Evolutionary conservation across 2,888 invertebrate genomes (phyloP), one percentile per base, ranked within the genome.

Genomic region (Cantharis rustica): DNA sequence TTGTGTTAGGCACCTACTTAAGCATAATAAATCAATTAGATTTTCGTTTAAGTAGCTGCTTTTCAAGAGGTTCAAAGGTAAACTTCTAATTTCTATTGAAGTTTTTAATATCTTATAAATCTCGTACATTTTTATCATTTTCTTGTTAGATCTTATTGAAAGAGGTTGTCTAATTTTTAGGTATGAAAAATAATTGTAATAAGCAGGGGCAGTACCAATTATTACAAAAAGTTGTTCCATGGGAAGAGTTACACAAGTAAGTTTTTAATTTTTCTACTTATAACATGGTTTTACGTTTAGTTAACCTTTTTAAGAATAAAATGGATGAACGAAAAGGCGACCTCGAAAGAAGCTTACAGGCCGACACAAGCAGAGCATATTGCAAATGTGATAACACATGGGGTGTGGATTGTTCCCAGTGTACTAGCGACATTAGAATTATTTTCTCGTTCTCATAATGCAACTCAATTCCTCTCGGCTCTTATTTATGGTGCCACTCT

Each of bases 311-410:
- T 69, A 75, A 89, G 89, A 79, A 81, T 88, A 80, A 83, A 93
- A 89, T 95, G 95, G 95, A 95, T 93, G 92, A 96, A 96, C 89
- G 90, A 91, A 83, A 91, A 91, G 85, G 95, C 95, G 69, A 90
- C 90, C 75, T 90, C 93, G 31, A 93, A 93, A 85, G 92, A 92
- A 87, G 96, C 97, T 1, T 98, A 98, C 88, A 91, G 92, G 82
- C 97, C 98, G 66, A 97, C 98, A 20, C 89, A 94, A 89, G 91
- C 96, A 81, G 98, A 98, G 88, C 97, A 98, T 86, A 89, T 96
- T 79, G 97, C 98, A 68, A 98, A 98, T 89, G 94, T 98, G 68
- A 90, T 96, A 83, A 97, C 97, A 31, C 98, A 98, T 88, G 97
- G 95, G 73, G 91, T 96, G 77, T 96, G 95, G 92, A 94, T 97